Conservation (phyloP, 2,797 vertebrate genomes). For the Galagoides demidoff region DNA sequence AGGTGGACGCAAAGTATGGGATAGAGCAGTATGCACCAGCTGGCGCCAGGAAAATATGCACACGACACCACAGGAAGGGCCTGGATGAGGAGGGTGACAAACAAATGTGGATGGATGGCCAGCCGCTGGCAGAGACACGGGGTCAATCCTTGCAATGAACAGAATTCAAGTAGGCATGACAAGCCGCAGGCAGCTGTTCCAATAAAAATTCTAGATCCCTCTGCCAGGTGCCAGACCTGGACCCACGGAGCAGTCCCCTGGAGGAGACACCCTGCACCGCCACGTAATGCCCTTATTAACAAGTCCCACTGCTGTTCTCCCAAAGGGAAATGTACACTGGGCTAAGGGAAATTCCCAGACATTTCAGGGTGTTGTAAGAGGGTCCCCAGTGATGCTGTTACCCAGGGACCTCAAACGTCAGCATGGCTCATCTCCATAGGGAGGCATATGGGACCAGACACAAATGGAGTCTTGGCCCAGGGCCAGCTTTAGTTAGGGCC, state of each 20-base stretch:
- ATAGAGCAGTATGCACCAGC: not conserved
- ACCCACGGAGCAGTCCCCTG: not conserved
- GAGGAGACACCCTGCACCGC: rapidly evolving
- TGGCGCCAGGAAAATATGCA: too few species aligned
- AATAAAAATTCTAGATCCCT: not conserved
- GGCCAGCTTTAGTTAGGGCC: not conserved
- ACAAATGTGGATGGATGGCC: not conserved
- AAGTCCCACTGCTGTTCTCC: not conserved
- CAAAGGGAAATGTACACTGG: not conserved
- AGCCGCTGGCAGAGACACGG: not conserved
- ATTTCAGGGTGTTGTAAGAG: not conserved
- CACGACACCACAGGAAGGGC: not conserved
- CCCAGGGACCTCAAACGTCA: too few species aligned
- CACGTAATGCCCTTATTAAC: rapidly evolving
- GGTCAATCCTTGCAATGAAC: not conserved
- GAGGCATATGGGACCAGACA: not conserved
- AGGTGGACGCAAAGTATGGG: not conserved
- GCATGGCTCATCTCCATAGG: not conserved
- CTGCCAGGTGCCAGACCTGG: not conserved
- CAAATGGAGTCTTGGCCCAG: not conserved
- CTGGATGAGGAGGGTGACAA: rapidly evolving
- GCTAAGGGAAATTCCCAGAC: not conserved
- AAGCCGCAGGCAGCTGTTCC: not conserved
- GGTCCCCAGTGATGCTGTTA: not conserved
- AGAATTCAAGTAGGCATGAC: not conserved